Evolutionary conservation across 30 jellyfish, hydroid and myxozoan genomes (phyloP), one percentile per base, ranked within the genome.

Genomic region (Aurelia coerulea): DNA sequence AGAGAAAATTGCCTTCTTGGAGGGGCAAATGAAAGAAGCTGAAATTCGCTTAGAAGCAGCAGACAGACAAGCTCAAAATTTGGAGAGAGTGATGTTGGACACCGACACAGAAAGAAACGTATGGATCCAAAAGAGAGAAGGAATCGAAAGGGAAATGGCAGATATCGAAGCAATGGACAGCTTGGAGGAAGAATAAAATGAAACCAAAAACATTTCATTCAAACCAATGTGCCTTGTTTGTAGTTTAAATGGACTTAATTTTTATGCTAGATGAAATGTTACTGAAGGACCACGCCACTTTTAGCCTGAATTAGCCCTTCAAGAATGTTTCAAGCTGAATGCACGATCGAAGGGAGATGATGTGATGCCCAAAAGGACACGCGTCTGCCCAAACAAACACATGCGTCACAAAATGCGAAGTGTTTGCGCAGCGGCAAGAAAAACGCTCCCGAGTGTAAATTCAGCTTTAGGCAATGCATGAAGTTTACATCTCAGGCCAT

Each of bases 31-130:
- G 82, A 94, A 94, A 78, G 98, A 94, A 84, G 92, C 96, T 3
- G 98, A 93, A 51, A 93, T 91, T 31, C 83, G 83, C 10, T 42
- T 81, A 18, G 98, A 94, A 76, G 97, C 98, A 29, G 98, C 98
- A 1, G 97, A 88, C 34, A 78, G 98, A 80, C 79, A 46, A 42
- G 89, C 73, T 19, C 88, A 74, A 17, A 92, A 83, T 39, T 72
- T 94, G 91, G 96, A 88, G 66, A 67, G 96, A 68, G 94, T 81
- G 53, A 78, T 94, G 58, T 19, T 75, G 32, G 97, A 94, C 34
- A 77, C 96, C 4, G 91, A 78, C 29, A 72, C 54, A 34, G 98
- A 94, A 84, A 77, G 90, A 33, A 73, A 89, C 59, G 33, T 66
- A n/a, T 94, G 97, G 97, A 66, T 73, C 16, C 56, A 63, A 11